phyloP scores from a whole-genome alignment of 2,113 vertebrate species.

The Oplegnathus fasciatus region DNA sequence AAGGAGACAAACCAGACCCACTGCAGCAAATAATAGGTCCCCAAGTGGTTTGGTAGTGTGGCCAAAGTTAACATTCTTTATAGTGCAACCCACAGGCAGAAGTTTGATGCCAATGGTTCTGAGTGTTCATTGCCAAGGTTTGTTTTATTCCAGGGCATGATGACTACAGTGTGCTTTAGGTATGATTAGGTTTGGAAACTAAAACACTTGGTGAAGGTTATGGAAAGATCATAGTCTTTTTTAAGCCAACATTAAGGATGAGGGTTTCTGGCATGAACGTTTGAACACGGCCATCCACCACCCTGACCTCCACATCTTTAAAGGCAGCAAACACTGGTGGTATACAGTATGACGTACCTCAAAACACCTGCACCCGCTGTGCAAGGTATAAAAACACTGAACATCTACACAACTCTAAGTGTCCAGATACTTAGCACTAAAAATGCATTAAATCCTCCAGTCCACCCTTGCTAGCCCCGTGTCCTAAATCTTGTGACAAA shows the following conservation, averaged over 20 bases:
- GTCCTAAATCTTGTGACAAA: conserved; percentile 52
- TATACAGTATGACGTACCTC: neutral
- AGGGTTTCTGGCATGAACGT: neutral
- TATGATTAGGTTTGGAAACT: neutral
- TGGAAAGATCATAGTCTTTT: neutral
- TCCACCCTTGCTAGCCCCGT: conserved; percentile 11
- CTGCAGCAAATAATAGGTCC: neutral
- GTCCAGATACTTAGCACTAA: conserved; percentile 25
- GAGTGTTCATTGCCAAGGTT: neutral
- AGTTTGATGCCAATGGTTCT: neutral
- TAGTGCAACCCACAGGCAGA: neutral
- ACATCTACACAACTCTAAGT: neutral
- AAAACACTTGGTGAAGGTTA: neutral
- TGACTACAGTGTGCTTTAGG: neutral
- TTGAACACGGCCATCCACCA: no score
- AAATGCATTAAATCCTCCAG: conserved; percentile 41
- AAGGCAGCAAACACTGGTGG: neutral
- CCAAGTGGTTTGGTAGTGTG: neutral
- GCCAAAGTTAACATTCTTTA: neutral
- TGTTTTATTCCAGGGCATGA: neutral
- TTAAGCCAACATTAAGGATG: neutral
- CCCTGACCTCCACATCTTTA: neutral
- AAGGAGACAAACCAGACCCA: neutral
- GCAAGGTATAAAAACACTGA: neutral
- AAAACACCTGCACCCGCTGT: neutral